Conservation (phyloP, 2,113 vertebrate genomes). For the Clarias magur region DNA sequence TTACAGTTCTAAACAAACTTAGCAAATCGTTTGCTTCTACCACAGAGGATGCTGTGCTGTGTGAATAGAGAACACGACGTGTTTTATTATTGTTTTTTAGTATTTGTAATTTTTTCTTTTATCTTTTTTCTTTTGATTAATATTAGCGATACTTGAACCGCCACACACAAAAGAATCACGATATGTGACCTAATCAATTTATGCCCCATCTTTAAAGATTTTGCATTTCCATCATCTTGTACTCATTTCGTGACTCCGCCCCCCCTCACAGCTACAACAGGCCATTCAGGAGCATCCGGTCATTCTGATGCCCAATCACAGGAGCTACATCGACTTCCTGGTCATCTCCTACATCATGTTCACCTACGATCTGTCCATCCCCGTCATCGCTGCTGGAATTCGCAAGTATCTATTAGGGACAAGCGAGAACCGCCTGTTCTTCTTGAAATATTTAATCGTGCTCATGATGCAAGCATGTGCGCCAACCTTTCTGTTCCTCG, state of each 20-base stretch:
- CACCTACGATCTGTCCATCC: slow-evolving; percentile 87
- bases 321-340: slow-evolving; percentile 94
- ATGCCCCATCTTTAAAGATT: too few species aligned
- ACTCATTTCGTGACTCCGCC: neutral
- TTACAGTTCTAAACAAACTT: too few species aligned
- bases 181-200: too few species aligned
- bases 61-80: too few species aligned
- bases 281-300: slow-evolving; percentile 86
- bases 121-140: too few species aligned
- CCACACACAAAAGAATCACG: too few species aligned
- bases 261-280: slow-evolving; percentile 77
- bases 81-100: too few species aligned
- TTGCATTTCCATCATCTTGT: neutral
- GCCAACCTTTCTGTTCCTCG: neutral
- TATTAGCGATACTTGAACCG: too few species aligned
- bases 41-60: too few species aligned
- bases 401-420: slow-evolving; percentile 77
- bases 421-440: neutral
- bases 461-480: neutral
- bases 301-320: slow-evolving; percentile 94
- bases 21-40: too few species aligned
- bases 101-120: too few species aligned
- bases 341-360: slow-evolving; percentile 88
- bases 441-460: neutral
- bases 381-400: slow-evolving; percentile 94